Conservation (phyloP, 2,888 invertebrate genomes). For the Sympetrum striolatum region DNA sequence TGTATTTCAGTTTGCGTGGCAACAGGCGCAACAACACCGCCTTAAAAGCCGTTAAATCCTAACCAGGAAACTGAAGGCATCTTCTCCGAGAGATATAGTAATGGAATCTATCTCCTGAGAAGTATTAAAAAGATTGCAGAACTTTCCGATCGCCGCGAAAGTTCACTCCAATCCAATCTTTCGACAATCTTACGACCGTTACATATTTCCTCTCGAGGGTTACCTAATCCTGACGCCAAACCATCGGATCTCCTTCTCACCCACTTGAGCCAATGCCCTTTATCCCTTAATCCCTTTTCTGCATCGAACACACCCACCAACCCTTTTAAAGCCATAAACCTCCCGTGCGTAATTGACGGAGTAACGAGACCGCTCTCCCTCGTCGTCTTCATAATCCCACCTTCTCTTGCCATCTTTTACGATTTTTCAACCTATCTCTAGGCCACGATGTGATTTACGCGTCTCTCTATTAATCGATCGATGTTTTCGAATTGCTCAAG, state of each 20-base stretch:
- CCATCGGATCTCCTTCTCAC: not conserved
- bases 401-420: not conserved
- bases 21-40: too few species aligned
- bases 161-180: not conserved
- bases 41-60: too few species aligned
- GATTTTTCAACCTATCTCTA: not conserved
- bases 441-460: not conserved
- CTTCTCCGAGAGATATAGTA: too few species aligned
- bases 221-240: not conserved
- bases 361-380: not conserved
- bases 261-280: not conserved
- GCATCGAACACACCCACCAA: not conserved
- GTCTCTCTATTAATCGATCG: not conserved
- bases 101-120: not conserved
- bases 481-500: too few species aligned
- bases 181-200: not conserved
- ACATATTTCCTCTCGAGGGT: not conserved
- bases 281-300: not conserved
- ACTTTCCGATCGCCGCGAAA: not conserved
- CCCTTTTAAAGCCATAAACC: not conserved
- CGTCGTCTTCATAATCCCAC: not conserved
- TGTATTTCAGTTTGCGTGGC: too few species aligned
- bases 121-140: not conserved
- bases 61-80: too few species aligned
- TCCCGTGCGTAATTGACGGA: not conserved